Evolutionary conservation across 2,797 vertebrate genomes (phyloP).

Genomic region (Lutjanus argentimaculatus): DNA sequence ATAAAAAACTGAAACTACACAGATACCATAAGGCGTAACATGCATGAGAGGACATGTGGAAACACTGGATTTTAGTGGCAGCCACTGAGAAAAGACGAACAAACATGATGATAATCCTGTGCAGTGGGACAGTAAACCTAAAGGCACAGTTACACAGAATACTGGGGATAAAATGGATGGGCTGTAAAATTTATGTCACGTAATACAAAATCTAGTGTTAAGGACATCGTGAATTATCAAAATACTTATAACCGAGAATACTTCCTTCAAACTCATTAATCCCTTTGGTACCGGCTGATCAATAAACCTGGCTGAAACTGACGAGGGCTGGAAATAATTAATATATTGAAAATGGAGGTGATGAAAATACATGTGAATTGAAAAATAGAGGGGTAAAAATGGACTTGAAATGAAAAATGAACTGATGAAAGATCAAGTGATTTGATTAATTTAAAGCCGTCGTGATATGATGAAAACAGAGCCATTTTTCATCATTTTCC

Average conservation of each 20-base stretch:
- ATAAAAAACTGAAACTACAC: constrained; percentile 9
- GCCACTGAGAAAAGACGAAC: neutral
- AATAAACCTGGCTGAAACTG: neutral
- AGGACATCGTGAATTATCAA: constrained; percentile 1
- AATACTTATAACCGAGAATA: constrained; percentile 11
- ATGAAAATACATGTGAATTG: too few species aligned
- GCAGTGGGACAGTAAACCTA: constrained; percentile 16
- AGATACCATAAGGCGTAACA: constrained; percentile 18
- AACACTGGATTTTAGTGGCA: constrained; percentile 33
- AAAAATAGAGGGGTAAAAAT: too few species aligned
- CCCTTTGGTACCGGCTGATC: constrained; percentile 7
- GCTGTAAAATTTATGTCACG: neutral
- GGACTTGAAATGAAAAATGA: too few species aligned
- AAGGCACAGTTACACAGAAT: constrained; percentile 48
- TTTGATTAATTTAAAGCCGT: too few species aligned
- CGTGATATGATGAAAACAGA: too few species aligned
- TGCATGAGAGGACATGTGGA: constrained; percentile 18
- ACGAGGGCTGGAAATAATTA: too few species aligned
- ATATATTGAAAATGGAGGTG: too few species aligned
- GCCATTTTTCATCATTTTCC: too few species aligned
- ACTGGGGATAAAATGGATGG: neutral
- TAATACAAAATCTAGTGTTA: constrained; percentile 23
- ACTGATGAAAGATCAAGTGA: too few species aligned
- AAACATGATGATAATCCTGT: constrained; percentile 4
- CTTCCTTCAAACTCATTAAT: constrained; percentile 42